Conservation (phyloP, 2,797 vertebrate species). For the Antennarius maculatus region DNA sequence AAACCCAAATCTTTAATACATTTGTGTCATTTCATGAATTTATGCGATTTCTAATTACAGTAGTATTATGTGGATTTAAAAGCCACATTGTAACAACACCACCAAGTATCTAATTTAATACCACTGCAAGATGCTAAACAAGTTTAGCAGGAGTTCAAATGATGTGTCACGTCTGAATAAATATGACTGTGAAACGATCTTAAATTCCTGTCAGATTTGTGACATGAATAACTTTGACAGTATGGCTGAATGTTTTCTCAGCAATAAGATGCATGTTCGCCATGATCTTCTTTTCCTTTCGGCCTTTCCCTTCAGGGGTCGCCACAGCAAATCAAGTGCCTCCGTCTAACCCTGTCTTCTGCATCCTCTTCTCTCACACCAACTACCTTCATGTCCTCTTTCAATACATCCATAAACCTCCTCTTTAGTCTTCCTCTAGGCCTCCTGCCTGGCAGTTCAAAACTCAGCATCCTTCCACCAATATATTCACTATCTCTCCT, state of each 20-base stretch:
- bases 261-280: neutral
- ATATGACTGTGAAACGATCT: neutral
- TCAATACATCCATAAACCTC: no score
- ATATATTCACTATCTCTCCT: no score
- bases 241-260: neutral
- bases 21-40: slow-evolving; percentile 4
- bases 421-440: no score
- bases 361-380: no score
- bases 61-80: neutral
- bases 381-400: no score
- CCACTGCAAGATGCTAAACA: neutral
- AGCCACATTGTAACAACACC: slow-evolving; percentile 1
- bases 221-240: neutral
- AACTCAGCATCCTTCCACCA: no score
- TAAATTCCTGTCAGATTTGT: neutral
- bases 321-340: no score
- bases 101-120: neutral
- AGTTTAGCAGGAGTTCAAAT: neutral
- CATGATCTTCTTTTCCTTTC: no score
- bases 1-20: slow-evolving; percentile 15
- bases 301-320: no score
- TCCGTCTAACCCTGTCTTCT: no score
- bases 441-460: no score
- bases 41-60: slow-evolving; percentile 14
- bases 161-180: neutral